Evolutionary conservation across 2,113 vertebrate genomes (phyloP).

Genomic region (Phalacrocorax pelagicus): DNA sequence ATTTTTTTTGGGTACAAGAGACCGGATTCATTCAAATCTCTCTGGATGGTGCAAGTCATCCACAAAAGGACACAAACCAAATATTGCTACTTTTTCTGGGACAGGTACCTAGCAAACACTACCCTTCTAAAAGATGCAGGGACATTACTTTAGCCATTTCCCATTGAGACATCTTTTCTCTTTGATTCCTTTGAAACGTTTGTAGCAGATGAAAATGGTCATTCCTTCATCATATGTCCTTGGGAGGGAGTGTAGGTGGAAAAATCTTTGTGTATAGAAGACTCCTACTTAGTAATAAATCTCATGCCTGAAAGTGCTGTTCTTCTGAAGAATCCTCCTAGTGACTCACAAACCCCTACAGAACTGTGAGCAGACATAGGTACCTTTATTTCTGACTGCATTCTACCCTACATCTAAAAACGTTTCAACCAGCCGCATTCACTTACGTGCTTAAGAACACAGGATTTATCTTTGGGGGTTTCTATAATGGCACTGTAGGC

Average conservation of each 20-base stretch:
- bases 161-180: neutral
- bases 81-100: neutral
- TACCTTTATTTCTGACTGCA: neutral
- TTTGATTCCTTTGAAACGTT: neutral
- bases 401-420: neutral
- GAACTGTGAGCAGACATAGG: neutral
- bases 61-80: neutral
- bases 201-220: neutral
- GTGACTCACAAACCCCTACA: neutral
- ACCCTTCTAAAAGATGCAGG: neutral
- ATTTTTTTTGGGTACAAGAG: neutral
- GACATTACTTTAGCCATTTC: neutral
- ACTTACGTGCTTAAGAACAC: neutral
- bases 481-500: neutral
- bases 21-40: neutral
- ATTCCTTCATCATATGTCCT: neutral
- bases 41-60: neutral
- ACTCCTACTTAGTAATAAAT: neutral
- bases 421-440: neutral
- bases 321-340: neutral
- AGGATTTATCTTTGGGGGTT: neutral
- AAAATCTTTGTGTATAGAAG: neutral
- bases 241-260: neutral
- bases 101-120: neutral
- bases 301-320: neutral